Evolutionary conservation across 2,888 invertebrate species (phyloP).

Genomic region (Pollenia griseotomentosa): DNA sequence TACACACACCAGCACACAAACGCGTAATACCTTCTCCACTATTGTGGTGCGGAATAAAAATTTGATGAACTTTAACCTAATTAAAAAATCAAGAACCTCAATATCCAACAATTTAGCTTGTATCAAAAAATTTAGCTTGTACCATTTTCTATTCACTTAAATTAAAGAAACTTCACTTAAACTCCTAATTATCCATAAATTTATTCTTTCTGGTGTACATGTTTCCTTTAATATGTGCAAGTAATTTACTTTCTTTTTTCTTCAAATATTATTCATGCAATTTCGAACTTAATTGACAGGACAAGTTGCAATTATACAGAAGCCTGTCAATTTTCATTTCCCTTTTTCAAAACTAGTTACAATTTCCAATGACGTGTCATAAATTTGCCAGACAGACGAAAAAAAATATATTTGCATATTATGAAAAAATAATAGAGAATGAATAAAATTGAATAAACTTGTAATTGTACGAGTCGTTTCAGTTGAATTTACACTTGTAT

Average conservation of each 20-base stretch:
- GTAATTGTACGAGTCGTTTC: background rate
- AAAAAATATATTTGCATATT: conserved; percentile 42
- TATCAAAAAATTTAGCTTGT: no score
- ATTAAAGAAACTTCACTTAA: background rate
- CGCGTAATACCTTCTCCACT: no score
- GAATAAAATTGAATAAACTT: background rate
- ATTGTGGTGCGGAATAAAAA: no score
- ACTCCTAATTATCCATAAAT: conserved; percentile 2
- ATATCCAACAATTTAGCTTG: no score
- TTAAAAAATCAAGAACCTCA: no score
- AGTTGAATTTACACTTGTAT: background rate
- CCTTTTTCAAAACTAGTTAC: conserved; percentile 13
- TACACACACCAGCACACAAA: no score
- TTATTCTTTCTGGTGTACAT: background rate
- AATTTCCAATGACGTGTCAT: conserved; percentile 43
- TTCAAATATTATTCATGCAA: conserved; percentile 18
- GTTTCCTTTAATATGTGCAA: background rate
- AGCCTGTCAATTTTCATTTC: conserved; percentile 34
- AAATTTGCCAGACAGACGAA: conserved; percentile 35
- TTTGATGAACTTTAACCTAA: no score
- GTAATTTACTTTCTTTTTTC: conserved; percentile 27
- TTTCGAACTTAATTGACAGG: conserved; percentile 39
- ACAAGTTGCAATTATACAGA: conserved; percentile 13
- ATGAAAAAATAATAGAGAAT: conserved; percentile 15
- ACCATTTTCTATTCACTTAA: no score